Evolutionary conservation across 2,113 vertebrate species (phyloP).

Genomic region (Periophthalmus modestus): DNA sequence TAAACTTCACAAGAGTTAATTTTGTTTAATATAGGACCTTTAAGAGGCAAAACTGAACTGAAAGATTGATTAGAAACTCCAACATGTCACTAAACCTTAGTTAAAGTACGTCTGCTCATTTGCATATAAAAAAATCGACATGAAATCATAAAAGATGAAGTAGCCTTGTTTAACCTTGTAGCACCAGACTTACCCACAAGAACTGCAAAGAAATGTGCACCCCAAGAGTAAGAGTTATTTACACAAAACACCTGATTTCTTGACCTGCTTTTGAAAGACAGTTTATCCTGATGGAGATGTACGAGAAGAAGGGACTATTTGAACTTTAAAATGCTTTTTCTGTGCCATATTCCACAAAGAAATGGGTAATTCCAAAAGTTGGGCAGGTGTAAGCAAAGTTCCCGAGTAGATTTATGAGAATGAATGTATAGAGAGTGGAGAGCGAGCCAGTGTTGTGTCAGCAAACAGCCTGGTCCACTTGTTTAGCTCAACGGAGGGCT

Average conservation of each 20-base stretch:
- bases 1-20: too few relatives aligned
- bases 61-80: not conserved
- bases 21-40: too few relatives aligned
- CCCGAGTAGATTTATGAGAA: constrained; percentile 43
- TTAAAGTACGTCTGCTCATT: not conserved
- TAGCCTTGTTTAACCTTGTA: constrained; percentile 21
- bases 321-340: constrained; percentile 18
- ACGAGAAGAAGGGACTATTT: not conserved
- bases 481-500: constrained; percentile 37
- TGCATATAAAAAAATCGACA: not conserved
- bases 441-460: constrained; percentile 43
- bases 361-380: constrained; percentile 41
- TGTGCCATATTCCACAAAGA: constrained; percentile 8
- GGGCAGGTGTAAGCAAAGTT: constrained; percentile 34
- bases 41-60: not conserved
- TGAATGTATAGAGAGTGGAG: constrained; percentile 30
- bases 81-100: not conserved
- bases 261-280: constrained; percentile 35
- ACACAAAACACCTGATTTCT: constrained; percentile 32
- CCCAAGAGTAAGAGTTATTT: constrained; percentile 34
- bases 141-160: constrained; percentile 7
- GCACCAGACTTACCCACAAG: constrained; percentile 29
- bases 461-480: constrained; percentile 42
- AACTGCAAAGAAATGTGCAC: constrained; percentile 16
- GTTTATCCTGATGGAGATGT: constrained; percentile 47